These are phyloP conservation scores for Crotalus horridus DNA, from an alignment of 2,113 vertebrate genomes.

Conservation along the genomic window DNA sequence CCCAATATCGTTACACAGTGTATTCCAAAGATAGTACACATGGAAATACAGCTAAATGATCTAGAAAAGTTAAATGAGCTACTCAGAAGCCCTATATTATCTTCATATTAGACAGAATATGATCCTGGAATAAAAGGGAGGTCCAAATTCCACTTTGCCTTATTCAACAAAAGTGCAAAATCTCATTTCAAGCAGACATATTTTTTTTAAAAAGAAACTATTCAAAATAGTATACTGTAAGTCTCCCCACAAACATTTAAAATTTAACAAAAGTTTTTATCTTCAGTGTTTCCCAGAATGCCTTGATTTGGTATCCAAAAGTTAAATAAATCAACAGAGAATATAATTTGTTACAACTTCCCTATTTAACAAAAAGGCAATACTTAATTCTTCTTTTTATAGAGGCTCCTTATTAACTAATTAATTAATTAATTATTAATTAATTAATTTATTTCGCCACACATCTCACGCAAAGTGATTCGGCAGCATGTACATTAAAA, in stretches of 20 bases:
- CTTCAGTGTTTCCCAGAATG: not conserved
- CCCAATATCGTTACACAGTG: not conserved
- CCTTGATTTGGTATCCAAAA: not conserved
- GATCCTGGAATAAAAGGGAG: not conserved
- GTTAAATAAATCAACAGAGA: not conserved
- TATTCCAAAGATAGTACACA: not conserved
- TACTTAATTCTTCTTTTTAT: not conserved
- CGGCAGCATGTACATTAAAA: not conserved
- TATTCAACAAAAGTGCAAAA: not conserved
- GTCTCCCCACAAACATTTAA: not conserved
- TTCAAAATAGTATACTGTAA: not conserved
- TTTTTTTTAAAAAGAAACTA: not conserved
- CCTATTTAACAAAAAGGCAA: not conserved
- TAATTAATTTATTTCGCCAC: not conserved
- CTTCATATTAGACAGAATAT: not conserved
- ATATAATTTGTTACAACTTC: not conserved
- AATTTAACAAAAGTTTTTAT: not conserved
- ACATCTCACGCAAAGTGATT: not conserved
- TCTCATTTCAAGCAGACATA: not conserved
- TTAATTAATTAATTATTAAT: not conserved
- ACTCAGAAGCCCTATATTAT: not conserved
- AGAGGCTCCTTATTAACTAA: not conserved
- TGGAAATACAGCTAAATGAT: not conserved
- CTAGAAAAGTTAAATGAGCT: not conserved
- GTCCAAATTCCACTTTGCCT: not conserved